Percentiles rank a stretch among this genome's conserved stretches.
phyloP scores from a whole-genome alignment of 2,797 vertebrate genomes.

The Sebastes vulpes region DNA sequence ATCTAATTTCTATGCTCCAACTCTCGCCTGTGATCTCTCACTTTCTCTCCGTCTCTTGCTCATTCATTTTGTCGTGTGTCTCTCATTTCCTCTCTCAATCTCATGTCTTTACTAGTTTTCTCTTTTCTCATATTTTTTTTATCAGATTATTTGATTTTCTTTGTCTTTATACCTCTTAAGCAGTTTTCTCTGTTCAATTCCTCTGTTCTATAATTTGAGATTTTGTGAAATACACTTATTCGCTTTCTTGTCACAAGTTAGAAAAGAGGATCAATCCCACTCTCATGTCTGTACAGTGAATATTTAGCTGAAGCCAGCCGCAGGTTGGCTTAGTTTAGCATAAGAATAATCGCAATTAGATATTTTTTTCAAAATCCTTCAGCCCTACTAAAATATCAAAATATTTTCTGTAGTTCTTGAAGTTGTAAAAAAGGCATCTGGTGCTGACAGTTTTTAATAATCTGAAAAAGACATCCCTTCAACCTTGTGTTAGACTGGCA shows the following conservation, averaged over 20 bases:
- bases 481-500: neutral
- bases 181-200: neutral
- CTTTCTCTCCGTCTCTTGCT: neutral
- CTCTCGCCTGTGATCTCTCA: slow-evolving; percentile 1
- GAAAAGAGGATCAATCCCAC: neutral
- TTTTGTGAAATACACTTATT: no score
- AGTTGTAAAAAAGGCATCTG: slow-evolving; percentile 6
- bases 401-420: neutral
- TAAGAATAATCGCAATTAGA: no score
- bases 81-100: neutral
- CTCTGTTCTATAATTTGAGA: neutral
- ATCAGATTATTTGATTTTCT: neutral
- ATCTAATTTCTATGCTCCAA: slow-evolving; percentile 9
- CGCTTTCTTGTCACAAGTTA: neutral
- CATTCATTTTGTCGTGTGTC: neutral
- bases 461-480: slow-evolving; percentile 13
- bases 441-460: slow-evolving; percentile 15
- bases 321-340: neutral
- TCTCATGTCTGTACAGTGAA: neutral
- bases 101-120: neutral
- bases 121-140: neutral
- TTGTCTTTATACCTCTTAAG: neutral
- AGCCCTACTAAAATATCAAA: no score
- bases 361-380: no score
- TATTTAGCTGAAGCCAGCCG: neutral